phyloP scores from a whole-genome alignment of 2,113 vertebrate species.

The Oceanites oceanicus region DNA sequence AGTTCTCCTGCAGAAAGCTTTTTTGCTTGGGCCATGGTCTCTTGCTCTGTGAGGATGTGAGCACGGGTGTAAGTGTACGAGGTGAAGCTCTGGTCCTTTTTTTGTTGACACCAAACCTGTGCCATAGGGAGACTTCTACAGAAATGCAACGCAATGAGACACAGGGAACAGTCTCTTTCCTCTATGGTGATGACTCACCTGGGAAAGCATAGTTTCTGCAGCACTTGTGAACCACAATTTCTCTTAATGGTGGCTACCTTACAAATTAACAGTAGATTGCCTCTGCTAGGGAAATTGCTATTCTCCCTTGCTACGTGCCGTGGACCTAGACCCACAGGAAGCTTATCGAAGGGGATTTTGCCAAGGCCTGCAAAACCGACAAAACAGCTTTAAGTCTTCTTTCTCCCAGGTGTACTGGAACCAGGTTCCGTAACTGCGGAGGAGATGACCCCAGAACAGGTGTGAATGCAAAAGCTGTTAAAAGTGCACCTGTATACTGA shows the following conservation, averaged over 20 bases:
- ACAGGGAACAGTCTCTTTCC: background rate
- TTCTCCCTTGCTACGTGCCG: background rate
- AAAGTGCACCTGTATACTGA: background rate
- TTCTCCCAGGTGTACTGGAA: background rate
- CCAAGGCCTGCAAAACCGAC: background rate
- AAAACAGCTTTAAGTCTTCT: background rate
- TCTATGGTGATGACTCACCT: background rate
- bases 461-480: background rate
- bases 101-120: background rate
- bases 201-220: background rate
- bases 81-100: background rate
- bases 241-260: background rate
- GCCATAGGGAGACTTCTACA: background rate
- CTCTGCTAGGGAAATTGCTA: background rate
- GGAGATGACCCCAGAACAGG: background rate
- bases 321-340: background rate
- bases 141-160: fast-evolving
- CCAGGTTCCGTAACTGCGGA: background rate
- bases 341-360: background rate
- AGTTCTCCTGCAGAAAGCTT: background rate
- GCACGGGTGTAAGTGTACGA: fast-evolving
- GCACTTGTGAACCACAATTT: background rate
- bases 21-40: background rate
- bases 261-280: background rate
- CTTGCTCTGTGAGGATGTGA: background rate